These are phyloP conservation scores for Molothrus ater DNA, from an alignment of 2,797 vertebrate genomes.

Conservation along the genomic window DNA sequence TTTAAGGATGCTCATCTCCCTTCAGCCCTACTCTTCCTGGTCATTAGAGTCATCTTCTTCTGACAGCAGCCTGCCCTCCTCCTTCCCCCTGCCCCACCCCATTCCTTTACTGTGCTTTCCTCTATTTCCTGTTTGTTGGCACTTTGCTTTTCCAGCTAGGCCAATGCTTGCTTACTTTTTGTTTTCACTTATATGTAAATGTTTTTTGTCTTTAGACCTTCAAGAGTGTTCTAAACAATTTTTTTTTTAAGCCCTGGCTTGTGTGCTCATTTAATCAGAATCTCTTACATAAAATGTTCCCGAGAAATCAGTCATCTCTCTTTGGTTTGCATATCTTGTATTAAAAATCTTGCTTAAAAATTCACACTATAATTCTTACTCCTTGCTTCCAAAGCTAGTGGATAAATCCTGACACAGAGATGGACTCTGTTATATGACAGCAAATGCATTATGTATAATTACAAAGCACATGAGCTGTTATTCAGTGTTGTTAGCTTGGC, in stretches of 20 bases:
- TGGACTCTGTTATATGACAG: not conserved
- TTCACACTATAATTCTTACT: not conserved
- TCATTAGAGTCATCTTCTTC: not conserved
- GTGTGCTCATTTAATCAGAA: not conserved
- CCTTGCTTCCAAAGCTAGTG: not conserved
- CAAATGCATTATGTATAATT: slow-evolving; percentile 51
- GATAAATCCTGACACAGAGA: slow-evolving; percentile 1
- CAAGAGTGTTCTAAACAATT: not conserved
- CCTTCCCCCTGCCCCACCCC: rapidly evolving
- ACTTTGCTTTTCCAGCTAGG: not conserved
- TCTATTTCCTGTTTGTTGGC: not conserved
- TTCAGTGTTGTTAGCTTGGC: slow-evolving; percentile 1
- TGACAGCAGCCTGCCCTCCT: not conserved
- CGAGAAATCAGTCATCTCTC: not conserved
- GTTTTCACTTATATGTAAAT: not conserved
- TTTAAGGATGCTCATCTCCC: not conserved
- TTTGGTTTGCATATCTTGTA: not conserved
- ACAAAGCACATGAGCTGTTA: slow-evolving; percentile 34
- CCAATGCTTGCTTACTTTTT: not conserved
- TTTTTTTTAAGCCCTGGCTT: not conserved
- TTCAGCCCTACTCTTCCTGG: not conserved
- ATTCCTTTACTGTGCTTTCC: not conserved
- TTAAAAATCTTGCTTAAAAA: slow-evolving; percentile 18
- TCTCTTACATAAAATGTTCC: not conserved
- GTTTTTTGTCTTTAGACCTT: not conserved